phyloP scores from a whole-genome alignment of 2,888 invertebrate genomes.

The Drosophila ustulata region DNA sequence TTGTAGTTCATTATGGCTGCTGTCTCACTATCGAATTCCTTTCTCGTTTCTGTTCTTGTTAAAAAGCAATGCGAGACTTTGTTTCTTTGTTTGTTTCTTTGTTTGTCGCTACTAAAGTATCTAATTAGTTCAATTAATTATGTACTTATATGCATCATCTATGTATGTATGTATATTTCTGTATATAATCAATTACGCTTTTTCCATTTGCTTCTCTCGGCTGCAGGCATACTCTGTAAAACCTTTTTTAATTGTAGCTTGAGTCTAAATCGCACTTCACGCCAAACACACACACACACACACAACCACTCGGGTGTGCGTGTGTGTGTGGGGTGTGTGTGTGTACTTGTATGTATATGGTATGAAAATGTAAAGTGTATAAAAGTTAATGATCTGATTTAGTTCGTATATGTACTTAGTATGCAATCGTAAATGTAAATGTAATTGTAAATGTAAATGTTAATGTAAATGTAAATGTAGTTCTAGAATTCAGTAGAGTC shows the following conservation, averaged over 20 bases:
- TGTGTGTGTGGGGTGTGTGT: conserved; percentile 27
- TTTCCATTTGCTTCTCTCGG: conserved; percentile 37
- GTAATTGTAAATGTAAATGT: too few species aligned
- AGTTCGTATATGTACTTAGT: conserved; percentile 47
- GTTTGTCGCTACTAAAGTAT: conserved; percentile 62
- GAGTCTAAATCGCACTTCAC: conserved; percentile 55
- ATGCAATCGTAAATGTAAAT: conserved; percentile 14
- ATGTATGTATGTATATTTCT: conserved; percentile 40
- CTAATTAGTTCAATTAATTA: conserved; percentile 51
- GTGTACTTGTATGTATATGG: conserved; percentile 50
- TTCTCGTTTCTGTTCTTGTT: conserved; percentile 29
- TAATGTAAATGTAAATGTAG: conserved; percentile 45
- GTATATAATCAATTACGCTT: conserved; percentile 53
- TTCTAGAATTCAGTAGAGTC: conserved; percentile 52
- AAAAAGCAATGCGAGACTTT: conserved; percentile 70
- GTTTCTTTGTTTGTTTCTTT: conserved; percentile 34
- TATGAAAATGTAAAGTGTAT: conserved; percentile 78
- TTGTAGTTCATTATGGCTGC: conserved; percentile 37
- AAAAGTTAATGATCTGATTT: conserved; percentile 78
- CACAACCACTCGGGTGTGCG: conserved; percentile 22
- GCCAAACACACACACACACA: conserved; percentile 25
- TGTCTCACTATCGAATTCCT: conserved; percentile 15
- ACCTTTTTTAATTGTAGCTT: conserved; percentile 72
- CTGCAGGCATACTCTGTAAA: conserved; percentile 71
- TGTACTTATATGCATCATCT: conserved; percentile 46